phyloP scores from a whole-genome alignment of 2,888 invertebrate species.

The Hoplodrina ambigua region DNA sequence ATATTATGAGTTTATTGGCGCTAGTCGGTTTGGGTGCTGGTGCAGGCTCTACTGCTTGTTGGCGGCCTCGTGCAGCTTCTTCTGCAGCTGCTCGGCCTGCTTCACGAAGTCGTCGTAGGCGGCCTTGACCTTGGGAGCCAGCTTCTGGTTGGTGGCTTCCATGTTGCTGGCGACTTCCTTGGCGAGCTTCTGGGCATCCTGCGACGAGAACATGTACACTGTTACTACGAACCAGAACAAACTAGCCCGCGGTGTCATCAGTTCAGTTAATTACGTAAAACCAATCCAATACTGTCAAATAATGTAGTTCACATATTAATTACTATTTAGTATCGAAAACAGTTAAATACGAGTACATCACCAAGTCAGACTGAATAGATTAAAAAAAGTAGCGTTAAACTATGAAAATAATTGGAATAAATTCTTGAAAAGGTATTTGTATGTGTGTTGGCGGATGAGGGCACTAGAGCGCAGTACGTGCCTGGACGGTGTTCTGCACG shows the following conservation, averaged over 20 bases:
- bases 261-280: background rate
- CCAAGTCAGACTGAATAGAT: too few species aligned
- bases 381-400: too few species aligned
- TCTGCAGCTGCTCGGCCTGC: conserved; percentile 78
- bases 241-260: too few species aligned
- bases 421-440: too few species aligned
- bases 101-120: conserved; percentile 84
- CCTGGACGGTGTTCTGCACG: conserved; percentile 78
- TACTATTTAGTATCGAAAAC: too few species aligned
- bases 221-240: background rate
- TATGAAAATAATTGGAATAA: too few species aligned
- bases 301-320: too few species aligned
- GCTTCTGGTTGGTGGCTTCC: conserved; percentile 81
- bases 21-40: conserved; percentile 26
- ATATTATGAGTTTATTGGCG: conserved; percentile 40
- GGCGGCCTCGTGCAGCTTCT: conserved; percentile 85
- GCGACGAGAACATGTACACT: conserved; percentile 13
- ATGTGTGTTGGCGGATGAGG: background rate
- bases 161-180: conserved; percentile 79
- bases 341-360: too few species aligned
- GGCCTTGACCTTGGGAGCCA: conserved; percentile 82
- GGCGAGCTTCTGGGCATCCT: conserved; percentile 82
- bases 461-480: conserved; percentile 58
- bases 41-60: conserved; percentile 76
- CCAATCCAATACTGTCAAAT: too few species aligned